A percentile compares a stretch with the other conserved stretches of the same genome.
Evolutionary conservation across 2,797 vertebrate genomes (phyloP).

Genomic region (Cossypha niveicapilla): DNA sequence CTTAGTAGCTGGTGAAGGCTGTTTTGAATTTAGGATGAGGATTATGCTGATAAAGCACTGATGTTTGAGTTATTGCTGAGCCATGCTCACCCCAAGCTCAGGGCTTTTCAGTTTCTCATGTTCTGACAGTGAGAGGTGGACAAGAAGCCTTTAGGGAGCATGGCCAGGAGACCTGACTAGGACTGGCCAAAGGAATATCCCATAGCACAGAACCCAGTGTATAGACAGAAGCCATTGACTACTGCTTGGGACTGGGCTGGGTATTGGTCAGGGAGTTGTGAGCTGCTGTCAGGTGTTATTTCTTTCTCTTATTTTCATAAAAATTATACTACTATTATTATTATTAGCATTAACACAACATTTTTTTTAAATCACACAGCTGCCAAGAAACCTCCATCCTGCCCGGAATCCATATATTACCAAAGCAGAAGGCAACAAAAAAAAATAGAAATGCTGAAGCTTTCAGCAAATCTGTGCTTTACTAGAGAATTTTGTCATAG

Average conservation of each 20-base stretch:
- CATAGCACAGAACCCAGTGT: rapidly evolving
- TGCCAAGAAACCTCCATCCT: not conserved
- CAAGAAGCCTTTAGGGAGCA: not conserved
- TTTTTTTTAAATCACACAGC: not conserved
- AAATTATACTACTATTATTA: not conserved
- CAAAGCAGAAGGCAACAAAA: not conserved
- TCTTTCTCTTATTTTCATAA: not conserved
- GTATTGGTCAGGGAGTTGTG: not conserved
- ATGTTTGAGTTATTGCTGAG: not conserved
- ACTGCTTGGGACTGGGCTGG: rapidly evolving
- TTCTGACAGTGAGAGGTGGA: not conserved
- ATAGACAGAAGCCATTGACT: rapidly evolving
- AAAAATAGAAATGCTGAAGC: not conserved
- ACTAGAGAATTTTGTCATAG: not conserved
- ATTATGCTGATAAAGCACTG: rapidly evolving
- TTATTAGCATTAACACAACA: not conserved
- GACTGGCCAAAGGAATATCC: not conserved
- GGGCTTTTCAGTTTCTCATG: not conserved
- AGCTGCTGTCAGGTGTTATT: not conserved
- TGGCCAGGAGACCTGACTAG: not conserved
- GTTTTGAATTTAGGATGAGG: not conserved
- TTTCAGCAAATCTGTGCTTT: not conserved
- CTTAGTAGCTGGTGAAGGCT: not conserved
- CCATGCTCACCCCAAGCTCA: not conserved
- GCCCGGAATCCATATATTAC: not conserved